Conservation (phyloP, 2,113 vertebrate genomes). For the Oncorhynchus masou region DNA sequence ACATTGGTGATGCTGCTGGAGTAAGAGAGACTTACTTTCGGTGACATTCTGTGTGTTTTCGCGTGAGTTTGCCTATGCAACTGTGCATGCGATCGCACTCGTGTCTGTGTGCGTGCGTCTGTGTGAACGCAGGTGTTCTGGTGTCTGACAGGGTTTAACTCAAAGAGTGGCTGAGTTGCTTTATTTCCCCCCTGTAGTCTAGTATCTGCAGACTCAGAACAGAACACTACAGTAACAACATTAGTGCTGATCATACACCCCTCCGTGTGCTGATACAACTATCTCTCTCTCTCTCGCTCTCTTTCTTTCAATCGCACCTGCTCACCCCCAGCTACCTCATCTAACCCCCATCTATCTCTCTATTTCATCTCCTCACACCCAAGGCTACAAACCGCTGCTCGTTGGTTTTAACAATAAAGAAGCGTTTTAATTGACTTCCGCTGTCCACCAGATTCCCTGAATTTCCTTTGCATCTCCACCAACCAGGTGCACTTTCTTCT, state of each 20-base stretch:
- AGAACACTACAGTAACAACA: conserved; percentile 28
- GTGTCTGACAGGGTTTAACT: conserved; percentile 16
- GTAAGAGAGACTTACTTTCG: conserved; percentile 10
- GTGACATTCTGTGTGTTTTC: background rate
- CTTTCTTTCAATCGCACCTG: conserved; percentile 21
- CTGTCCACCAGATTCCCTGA: too few relatives aligned
- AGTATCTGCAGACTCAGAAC: conserved; percentile 38
- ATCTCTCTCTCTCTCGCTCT: too few relatives aligned
- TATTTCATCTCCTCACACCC: background rate
- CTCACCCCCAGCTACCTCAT: conserved; percentile 21
- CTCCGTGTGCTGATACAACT: conserved; percentile 30
- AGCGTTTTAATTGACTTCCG: too few relatives aligned
- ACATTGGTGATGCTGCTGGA: conserved; percentile 2
- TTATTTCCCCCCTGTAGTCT: conserved; percentile 2
- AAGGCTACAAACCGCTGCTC: too few relatives aligned
- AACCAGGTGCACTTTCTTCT: background rate
- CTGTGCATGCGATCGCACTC: conserved; percentile 12
- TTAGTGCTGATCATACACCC: conserved; percentile 28
- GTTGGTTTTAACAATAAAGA: too few relatives aligned
- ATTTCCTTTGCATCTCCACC: background rate
- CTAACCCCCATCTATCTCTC: background rate
- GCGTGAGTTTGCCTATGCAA: conserved; percentile 21
- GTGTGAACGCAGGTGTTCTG: conserved; percentile 39
- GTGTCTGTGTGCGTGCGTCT: background rate
- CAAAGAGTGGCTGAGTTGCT: conserved; percentile 26